Base-by-base conservation (phyloP, 2,113 vertebrate species). In the Microtus montanus region DNA sequence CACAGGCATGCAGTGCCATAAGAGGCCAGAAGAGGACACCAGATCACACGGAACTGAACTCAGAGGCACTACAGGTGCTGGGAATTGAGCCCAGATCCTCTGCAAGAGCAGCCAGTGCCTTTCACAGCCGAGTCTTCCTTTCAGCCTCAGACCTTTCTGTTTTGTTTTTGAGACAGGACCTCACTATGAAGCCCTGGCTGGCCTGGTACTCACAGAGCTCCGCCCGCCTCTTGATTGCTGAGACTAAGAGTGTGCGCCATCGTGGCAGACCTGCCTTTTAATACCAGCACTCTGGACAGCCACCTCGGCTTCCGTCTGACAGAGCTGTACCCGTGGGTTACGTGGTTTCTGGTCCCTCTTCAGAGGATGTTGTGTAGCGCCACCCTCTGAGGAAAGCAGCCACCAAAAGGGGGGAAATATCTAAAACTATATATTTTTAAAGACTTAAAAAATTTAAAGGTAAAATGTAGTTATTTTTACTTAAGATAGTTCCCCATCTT, bases 401-500 rank as follows among this genome's bases (percentile, higher is more conserved):
- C 8, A 10, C n/a, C 78, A 70, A 87, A 86, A 87, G 79, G 92
- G 85, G 85, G 28, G 17, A 77, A 66, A 82, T 38, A 73, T 30
- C 73, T 75, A 89, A 90, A 54, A 70, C 66, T 74, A 5, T 83
- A 63, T 89, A 63, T 47, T 83, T 92, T 93, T 95, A 61, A 61
- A 61, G 54, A 49, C 89, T 68, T 83, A 28, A 90, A 92, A 61
- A 75, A 86, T 78, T 97, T 97, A 93, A 97, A 96, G 97, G 91
- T 92, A 95, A 96, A 95, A 95, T 96, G n/a, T 75, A 91, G 95
- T 89, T 96, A 95, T 96, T 97, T 97, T 96, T 96, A 88, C 77
- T 95, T 82, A 90, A 95, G 95, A 94, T 70, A 79, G 87, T 91
- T 97, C 89, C 89, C 94, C 93, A 96, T 97, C 96, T 96, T 97